Base-by-base conservation (phyloP, 2,113 vertebrate species). In the Mustela nigripes region DNA sequence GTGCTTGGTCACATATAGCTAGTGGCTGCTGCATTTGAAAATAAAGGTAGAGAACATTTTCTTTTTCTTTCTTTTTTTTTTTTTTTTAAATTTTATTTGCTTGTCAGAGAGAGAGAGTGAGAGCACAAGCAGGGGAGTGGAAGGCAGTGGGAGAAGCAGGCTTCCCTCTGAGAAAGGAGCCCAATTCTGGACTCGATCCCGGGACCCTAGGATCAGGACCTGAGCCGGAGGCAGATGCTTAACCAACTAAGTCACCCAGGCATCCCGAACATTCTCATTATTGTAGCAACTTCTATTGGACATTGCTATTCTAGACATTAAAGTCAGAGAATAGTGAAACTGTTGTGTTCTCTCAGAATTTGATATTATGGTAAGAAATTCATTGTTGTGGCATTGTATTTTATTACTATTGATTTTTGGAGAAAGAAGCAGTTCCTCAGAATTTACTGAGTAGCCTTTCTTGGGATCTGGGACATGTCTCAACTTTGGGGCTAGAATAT, bases 341-440 rank as follows among this genome's bases (percentile, higher is more conserved):
- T 36, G 8, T 81, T 80, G 19, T 39, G 79, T 95, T 92, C 33
- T 97, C 24, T 63, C 73, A 83, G 50, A 48, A 78, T 63, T 79
- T 96, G 92, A 18, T 84, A 71, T 94, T 96, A 91, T 87, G 42
- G 22, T 36, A 88, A 84, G 65, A 79, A 92, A 39, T 88, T 83
- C 3, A 84, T 92, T 56, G n/a, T 96, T 56, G 42, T 96, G 39
- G 26, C 58, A 67, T 18, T 76, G 19, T 50, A 18, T 45, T 50
- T 82, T 96, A 89, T 56, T 45, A 62, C 21, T 7, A 6, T 63
- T 84, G 83, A 22, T 71, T 79, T 97, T 74, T 82, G 65, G 80
- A 67, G 65, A 95, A 91, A 73, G n/a, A 24, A 80, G 33, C 50
- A 76, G 36, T 90, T 97, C 12, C n/a, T 91, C 21, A 67, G 11